phyloP scores from a whole-genome alignment of 1,140 invertebrate species.

The Chionoecetes opilio region DNA sequence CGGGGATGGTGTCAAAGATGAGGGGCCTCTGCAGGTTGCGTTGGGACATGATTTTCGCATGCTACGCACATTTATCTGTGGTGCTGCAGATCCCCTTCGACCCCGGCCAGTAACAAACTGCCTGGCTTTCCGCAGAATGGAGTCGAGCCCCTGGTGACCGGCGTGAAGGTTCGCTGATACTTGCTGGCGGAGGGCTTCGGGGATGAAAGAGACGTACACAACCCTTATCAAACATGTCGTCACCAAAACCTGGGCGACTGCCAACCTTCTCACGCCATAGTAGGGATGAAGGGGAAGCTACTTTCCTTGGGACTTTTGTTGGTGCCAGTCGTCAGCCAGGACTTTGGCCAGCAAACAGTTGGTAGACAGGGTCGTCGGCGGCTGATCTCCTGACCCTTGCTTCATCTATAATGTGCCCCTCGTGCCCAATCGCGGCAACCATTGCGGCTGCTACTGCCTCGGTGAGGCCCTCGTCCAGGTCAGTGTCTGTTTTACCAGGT shows the following conservation, averaged over 20 bases:
- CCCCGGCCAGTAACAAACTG: no score
- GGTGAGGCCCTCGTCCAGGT: no score
- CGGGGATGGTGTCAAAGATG: background rate
- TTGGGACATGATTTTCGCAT: no score
- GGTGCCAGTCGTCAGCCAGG: slow-evolving; percentile 31
- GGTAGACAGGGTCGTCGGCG: slow-evolving; percentile 58
- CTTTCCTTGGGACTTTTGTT: slow-evolving; percentile 3
- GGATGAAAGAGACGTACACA: background rate
- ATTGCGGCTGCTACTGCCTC: background rate
- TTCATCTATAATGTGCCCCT: slow-evolving; percentile 41
- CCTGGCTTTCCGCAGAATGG: background rate
- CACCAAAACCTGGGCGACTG: background rate
- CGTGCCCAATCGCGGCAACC: background rate
- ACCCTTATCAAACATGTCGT: background rate
- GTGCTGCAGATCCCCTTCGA: background rate
- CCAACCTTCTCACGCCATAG: slow-evolving; percentile 43
- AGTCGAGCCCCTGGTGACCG: background rate
- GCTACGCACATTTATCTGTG: background rate
- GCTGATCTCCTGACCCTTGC: slow-evolving; percentile 1
- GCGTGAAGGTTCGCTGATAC: background rate
- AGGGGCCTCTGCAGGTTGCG: no score
- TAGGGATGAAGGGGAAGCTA: slow-evolving; percentile 22
- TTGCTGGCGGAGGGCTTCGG: background rate
- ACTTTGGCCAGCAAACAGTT: slow-evolving; percentile 39
- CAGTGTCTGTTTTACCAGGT: no score